Conservation (phyloP, 2,113 vertebrate species). For the Xenopus laevis region DNA sequence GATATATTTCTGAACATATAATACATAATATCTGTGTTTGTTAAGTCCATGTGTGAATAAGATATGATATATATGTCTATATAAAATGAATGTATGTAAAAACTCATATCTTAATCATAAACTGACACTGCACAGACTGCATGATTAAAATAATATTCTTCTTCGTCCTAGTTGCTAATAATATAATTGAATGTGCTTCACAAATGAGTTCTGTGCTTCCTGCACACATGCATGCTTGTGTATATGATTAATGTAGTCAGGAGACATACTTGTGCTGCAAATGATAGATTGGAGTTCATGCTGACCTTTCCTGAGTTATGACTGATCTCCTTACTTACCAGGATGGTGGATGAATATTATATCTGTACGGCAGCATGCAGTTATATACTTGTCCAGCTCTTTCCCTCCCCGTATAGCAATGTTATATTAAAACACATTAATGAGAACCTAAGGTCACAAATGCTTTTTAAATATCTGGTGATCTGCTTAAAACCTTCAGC, state of each 20-base stretch:
- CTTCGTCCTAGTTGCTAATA: too few species aligned
- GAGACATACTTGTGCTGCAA: conserved; percentile 8
- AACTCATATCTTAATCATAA: too few species aligned
- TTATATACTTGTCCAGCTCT: background rate
- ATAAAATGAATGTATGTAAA: too few species aligned
- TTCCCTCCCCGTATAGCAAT: background rate
- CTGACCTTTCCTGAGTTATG: conserved; percentile 36
- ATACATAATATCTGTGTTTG: too few species aligned
- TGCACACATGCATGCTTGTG: background rate
- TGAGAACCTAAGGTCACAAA: background rate
- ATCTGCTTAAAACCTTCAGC: background rate
- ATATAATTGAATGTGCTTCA: too few species aligned
- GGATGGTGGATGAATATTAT: conserved; percentile 1
- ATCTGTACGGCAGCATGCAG: conserved; percentile 2
- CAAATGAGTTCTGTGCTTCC: too few species aligned
- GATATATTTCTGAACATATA: too few species aligned
- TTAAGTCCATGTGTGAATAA: too few species aligned
- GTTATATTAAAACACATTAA: conserved; percentile 1
- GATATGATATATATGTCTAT: too few species aligned
- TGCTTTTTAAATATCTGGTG: background rate
- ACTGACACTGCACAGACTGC: too few species aligned
- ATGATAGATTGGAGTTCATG: conserved; percentile 27
- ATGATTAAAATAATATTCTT: too few species aligned
- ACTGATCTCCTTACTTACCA: conserved; percentile 14
- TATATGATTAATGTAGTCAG: conserved; percentile 26